Evolutionary conservation across 2,888 invertebrate species (phyloP), one percentile per base, ranked within the genome.

Genomic region (Heliconius sara): DNA sequence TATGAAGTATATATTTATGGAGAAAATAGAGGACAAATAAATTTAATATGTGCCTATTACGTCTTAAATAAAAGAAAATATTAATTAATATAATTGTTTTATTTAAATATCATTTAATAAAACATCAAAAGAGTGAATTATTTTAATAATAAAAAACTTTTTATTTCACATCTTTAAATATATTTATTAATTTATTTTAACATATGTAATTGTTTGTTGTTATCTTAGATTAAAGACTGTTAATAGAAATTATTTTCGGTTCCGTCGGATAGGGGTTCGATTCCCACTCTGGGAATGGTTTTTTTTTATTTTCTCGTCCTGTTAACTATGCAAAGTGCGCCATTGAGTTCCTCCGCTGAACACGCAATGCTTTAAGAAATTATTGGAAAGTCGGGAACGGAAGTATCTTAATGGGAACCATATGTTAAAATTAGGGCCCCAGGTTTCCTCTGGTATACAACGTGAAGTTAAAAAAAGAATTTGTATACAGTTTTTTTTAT

Each of bases 21-120:
- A 57, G 57, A 57, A 57, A 57, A 57, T 57, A 0, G 57, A 57
- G 57, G 22, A 57, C 57, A 19, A 2, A 60, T n/a, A 60, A 9
- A n/a, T 60, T 60, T 60, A n/a, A n/a, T 52, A 52, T 60, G 60
- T 60, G 60, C 60, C 60, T 60, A 60, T 60, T 60, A 60, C n/a
- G 60, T 60, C 60, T n/a, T n/a, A 60, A 60, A n/a, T n/a, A n/a
- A 60, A n/a, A 60, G 2, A 60, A 9, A 60, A 57, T n/a, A 60
- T n/a, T 60, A n/a, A 60, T n/a, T 4, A 22, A 60, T 60, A 60
- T 22, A 57, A 60, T 22, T 60, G 60, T 60, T 60, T 60, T 60
- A 60, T 60, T 60, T n/a, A 3, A n/a, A 60, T 60, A n/a, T 27
- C 6, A 27, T 9, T 67, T 67, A 34, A 34, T 67, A 10, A 67